A percentile compares a stretch with the other conserved stretches of the same genome.
These are phyloP conservation scores for Octodonta nipae DNA, from an alignment of 2,888 invertebrate species.

Conservation along the genomic window DNA sequence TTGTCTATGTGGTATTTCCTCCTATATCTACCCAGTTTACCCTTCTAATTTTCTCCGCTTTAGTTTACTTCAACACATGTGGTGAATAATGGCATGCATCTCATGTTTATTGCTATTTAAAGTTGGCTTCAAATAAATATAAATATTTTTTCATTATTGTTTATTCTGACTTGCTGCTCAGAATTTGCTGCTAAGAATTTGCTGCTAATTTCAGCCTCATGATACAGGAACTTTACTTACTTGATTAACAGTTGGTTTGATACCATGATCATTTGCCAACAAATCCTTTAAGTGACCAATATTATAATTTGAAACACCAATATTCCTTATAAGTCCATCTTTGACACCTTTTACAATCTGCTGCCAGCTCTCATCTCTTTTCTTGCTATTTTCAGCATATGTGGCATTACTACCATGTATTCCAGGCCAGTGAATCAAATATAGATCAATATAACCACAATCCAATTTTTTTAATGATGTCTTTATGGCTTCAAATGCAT, in stretches of 20 bases:
- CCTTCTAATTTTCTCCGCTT: too few species aligned
- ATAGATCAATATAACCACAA: constrained; percentile 59
- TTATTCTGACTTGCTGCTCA: too few species aligned
- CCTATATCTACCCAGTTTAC: too few species aligned
- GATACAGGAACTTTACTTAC: too few species aligned
- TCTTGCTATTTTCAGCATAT: constrained; percentile 41
- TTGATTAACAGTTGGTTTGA: constrained; percentile 62
- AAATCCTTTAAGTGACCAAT: constrained; percentile 54
- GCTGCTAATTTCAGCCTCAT: too few species aligned
- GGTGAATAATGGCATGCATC: too few species aligned
- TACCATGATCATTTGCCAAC: constrained; percentile 37
- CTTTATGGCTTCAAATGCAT: constrained; percentile 39
- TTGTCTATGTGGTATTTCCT: too few species aligned
- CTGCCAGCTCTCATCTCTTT: constrained; percentile 54
- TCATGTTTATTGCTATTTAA: too few species aligned
- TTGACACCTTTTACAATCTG: constrained; percentile 50
- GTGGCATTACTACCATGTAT: constrained; percentile 39
- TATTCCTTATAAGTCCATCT: constrained; percentile 46
- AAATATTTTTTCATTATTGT: too few species aligned
- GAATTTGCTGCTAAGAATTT: too few species aligned
- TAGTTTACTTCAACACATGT: too few species aligned
- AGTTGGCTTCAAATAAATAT: too few species aligned
- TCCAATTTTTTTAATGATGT: constrained; percentile 49
- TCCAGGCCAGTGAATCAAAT: constrained; percentile 74
- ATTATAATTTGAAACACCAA: constrained; percentile 75